Evolutionary conservation across 2,888 invertebrate species (phyloP).

Genomic region (Euphydryas editha): DNA sequence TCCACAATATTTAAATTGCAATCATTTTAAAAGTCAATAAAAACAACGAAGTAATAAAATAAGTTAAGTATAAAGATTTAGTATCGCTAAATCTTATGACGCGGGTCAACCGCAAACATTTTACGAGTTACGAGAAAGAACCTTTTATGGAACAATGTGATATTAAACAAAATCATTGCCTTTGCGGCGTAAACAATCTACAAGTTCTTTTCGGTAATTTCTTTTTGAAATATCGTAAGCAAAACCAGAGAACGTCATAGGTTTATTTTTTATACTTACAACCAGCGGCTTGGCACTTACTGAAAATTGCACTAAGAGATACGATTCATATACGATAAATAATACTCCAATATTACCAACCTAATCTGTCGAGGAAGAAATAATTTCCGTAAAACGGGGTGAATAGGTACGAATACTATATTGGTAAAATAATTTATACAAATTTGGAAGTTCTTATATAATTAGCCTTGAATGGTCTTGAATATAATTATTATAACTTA

Average conservation of each 20-base stretch:
- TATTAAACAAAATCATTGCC: slow-evolving; percentile 69
- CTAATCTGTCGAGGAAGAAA: too few relatives aligned
- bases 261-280: too few relatives aligned
- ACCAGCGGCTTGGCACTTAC: too few relatives aligned
- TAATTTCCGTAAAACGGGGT: too few relatives aligned
- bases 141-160: slow-evolving; percentile 72
- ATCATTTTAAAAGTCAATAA: slow-evolving; percentile 5
- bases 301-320: too few relatives aligned
- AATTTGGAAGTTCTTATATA: too few relatives aligned
- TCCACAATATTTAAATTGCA: background rate
- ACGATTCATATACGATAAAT: too few relatives aligned
- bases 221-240: slow-evolving; percentile 2
- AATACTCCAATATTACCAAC: too few relatives aligned
- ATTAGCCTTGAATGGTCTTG: too few relatives aligned
- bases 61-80: background rate
- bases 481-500: too few relatives aligned
- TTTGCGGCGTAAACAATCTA: slow-evolving; percentile 43
- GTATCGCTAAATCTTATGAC: slow-evolving; percentile 34
- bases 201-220: slow-evolving; percentile 31
- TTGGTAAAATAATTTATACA: too few relatives aligned
- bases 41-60: background rate
- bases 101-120: slow-evolving; percentile 45
- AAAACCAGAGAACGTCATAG: background rate
- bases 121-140: slow-evolving; percentile 58
- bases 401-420: too few relatives aligned